Conservation (phyloP, 2,113 vertebrate species). For the Oreamnos americanus region DNA sequence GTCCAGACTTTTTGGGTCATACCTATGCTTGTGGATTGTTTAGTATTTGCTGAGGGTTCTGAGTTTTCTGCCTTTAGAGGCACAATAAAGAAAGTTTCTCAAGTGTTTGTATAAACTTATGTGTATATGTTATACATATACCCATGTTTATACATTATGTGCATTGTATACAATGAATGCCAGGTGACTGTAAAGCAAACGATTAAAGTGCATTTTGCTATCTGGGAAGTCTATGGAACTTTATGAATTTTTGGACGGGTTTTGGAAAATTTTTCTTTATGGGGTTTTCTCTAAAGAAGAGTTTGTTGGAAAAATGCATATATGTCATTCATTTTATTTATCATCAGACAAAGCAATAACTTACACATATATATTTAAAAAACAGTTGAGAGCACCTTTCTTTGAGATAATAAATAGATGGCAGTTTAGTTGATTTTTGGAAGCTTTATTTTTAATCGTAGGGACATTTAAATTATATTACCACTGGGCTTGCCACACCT, state of each 20-base stretch:
- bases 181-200: conserved; percentile 44
- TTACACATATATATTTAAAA: not conserved
- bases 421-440: not conserved
- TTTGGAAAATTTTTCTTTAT: conserved; percentile 37
- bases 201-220: conserved; percentile 45
- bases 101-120: conserved; percentile 41
- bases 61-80: conserved; percentile 35
- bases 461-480: conserved; percentile 12
- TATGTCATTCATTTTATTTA: conserved; percentile 29
- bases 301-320: conserved; percentile 11
- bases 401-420: conserved; percentile 21
- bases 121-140: conserved; percentile 3
- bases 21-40: conserved; percentile 21
- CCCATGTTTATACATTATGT: conserved; percentile 27
- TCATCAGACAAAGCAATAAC: not conserved
- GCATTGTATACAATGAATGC: conserved; percentile 40
- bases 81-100: not conserved
- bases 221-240: conserved; percentile 34
- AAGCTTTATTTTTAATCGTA: conserved; percentile 4
- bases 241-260: conserved; percentile 34
- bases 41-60: not conserved
- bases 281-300: conserved; percentile 43
- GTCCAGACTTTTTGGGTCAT: not conserved
- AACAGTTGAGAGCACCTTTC: not conserved
- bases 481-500: not conserved